phyloP scores from a whole-genome alignment of 2,888 invertebrate species.

The Lysandra coridon region DNA sequence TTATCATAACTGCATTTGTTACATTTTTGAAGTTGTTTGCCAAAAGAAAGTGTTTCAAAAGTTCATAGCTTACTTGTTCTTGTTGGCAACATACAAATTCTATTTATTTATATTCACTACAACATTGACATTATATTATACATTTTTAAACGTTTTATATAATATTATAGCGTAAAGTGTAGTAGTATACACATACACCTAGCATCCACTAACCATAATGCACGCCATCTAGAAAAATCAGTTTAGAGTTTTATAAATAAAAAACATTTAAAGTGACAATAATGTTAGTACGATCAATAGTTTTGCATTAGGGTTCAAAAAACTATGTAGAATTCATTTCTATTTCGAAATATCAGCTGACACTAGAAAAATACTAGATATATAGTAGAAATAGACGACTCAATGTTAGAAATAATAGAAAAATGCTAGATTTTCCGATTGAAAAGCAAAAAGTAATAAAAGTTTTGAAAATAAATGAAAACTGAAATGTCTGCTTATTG shows the following conservation, averaged over 20 bases:
- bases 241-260: conserved; percentile 14
- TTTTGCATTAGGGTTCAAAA: conserved; percentile 17
- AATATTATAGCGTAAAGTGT: conserved; percentile 53
- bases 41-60: conserved; percentile 4
- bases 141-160: conserved; percentile 74
- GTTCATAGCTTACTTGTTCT: conserved; percentile 21
- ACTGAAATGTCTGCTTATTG: background rate
- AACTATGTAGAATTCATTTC: background rate
- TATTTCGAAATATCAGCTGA: background rate
- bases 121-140: conserved; percentile 65
- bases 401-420: background rate
- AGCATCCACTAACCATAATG: background rate
- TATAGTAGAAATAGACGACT: background rate
- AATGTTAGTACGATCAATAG: conserved; percentile 19
- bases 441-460: background rate
- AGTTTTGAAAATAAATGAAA: background rate
- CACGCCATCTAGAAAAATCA: background rate
- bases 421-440: background rate
- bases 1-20: background rate
- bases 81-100: background rate
- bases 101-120: background rate
- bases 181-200: conserved; percentile 41
- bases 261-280: conserved; percentile 25
- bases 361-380: background rate
- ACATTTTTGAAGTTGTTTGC: background rate